Percentiles rank a stretch among this genome's conserved stretches.
Evolutionary conservation across 2,797 vertebrate genomes (phyloP).

Genomic region (Sebastes glaucus): DNA sequence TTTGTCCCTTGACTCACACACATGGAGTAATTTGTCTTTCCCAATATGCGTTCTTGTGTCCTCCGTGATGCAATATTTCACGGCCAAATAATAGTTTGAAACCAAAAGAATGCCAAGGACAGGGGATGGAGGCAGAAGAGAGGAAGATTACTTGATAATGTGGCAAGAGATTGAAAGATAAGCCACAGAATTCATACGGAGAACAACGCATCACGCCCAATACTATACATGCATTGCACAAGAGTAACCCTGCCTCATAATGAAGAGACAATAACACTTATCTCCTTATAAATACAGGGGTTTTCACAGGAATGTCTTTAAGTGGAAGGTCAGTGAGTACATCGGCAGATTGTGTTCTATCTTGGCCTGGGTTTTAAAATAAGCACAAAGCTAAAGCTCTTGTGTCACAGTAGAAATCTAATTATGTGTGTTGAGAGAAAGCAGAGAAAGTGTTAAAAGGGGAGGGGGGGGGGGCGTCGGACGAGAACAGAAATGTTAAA

Average conservation of each 20-base stretch:
- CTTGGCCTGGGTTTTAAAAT: conserved; percentile 7
- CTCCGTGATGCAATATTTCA: not conserved
- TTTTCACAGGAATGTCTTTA: conserved; percentile 20
- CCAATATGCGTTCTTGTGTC: not conserved
- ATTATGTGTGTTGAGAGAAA: conserved; percentile 25
- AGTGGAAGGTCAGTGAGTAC: conserved; percentile 7
- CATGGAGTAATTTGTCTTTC: conserved; percentile 5
- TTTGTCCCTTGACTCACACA: conserved; percentile 18
- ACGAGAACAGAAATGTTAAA: conserved; percentile 56
- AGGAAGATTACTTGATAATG: not conserved
- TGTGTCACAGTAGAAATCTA: conserved; percentile 33
- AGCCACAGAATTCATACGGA: not conserved
- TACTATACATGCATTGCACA: not conserved
- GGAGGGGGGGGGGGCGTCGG: not conserved
- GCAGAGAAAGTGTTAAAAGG: conserved; percentile 4
- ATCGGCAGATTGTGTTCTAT: not conserved
- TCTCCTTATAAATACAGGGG: not conserved
- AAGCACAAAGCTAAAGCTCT: conserved; percentile 5
- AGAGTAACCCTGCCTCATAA: not conserved
- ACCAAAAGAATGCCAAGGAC: not conserved
- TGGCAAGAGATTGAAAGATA: not conserved
- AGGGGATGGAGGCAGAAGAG: not conserved
- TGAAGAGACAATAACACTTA: not conserved
- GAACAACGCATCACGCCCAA: not conserved
- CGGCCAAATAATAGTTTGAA: conserved; percentile 6